Base-by-base conservation (phyloP, 2,797 vertebrate species). In the Protosalanx chinensis region DNA sequence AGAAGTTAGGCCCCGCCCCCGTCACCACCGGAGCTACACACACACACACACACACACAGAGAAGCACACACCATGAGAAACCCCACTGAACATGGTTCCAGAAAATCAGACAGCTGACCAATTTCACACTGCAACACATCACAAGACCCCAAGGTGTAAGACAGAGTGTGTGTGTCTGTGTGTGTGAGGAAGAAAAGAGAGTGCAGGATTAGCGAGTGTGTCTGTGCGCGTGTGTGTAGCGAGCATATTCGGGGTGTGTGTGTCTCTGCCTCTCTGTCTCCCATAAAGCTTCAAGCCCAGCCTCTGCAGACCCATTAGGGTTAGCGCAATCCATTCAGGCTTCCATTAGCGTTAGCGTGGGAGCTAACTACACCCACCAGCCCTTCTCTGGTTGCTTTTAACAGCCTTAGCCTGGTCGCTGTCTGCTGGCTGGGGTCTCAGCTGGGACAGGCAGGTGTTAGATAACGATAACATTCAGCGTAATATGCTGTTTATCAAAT, bases 1-100 rank as follows among this genome's bases (percentile, higher is more conserved):
- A 98, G 91, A 98, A 98, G 88, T 94, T 97, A 72, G 96, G 96
- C 79, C 95, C 96, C 0, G 94, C 92, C 72, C 95, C 96, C 0
- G 96, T 95, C 88, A 99, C 95, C 59, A 99, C 97, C 0, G 97
- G 97, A 1, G 94, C 97, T 99, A 82, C 0, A 23, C 63, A 75
- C 60, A 86, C 15, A 82, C 3, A 66, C 23, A 71, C 8, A 81
- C 5, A 72, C 63, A 81, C 41, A 67, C 37, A 63, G n/a, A 70
- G 41, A 20, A 37, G 6, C 46, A 49, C 46, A 49, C 46, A 53
- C 51, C 13, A 53, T 53, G 37, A 53, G 13, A 53, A 53, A n/a
- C 51, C 51, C 13, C 7, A 18, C 51, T 16, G 13, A 53, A 53
- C 13, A 53, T 16, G 37, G 10, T 41, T 41, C 7, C 35, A 37